Evolutionary conservation across 2,113 vertebrate genomes (phyloP), one percentile per base, ranked within the genome.

Genomic region (Lutjanus erythropterus): DNA sequence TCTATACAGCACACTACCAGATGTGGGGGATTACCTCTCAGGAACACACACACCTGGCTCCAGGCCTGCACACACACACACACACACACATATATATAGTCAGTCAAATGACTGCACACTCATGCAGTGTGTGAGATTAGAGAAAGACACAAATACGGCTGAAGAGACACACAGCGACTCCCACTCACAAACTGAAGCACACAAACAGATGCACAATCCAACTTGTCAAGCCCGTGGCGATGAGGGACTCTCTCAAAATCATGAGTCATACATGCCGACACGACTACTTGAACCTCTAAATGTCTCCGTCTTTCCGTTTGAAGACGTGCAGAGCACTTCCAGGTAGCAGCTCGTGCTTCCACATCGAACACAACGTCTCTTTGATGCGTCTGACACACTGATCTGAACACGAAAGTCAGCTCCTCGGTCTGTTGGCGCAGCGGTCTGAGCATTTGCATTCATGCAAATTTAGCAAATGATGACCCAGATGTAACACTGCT

Each of bases 1-100:
- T 80, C 81, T 81, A 84, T 83, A 80, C 58, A 77, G 64, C 86
- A 77, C 44, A 83, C 42, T 46, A 67, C 83, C 88, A 89, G 84
- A 91, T 89, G 84, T 89, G 84, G 42, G 41, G 85, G 84, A 83
- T 89, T 90, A 89, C 78, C 75, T 84, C 78, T 69, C 56, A 81
- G 62, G 61, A 39, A 82, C 62, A 82, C 49, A 78, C 78, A 79
- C 78, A 86, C 69, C 82, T 85, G 75, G 75, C 81, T 73, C 31
- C 15, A 12, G 64, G 82, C 75, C 78, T 71, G 33, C 67, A 14
- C 29, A 16, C 44, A 49, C 62, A 58, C 73, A 68, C 62, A 68
- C 46, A 59, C 64, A 71, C 27, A 61, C 58, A 78, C 39, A 60
- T n/a, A 66, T 39, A 59, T n/a, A n/a, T n/a, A n/a, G 9, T 19